phyloP scores from a whole-genome alignment of 1,140 invertebrate genomes.

The Periplaneta americana region DNA sequence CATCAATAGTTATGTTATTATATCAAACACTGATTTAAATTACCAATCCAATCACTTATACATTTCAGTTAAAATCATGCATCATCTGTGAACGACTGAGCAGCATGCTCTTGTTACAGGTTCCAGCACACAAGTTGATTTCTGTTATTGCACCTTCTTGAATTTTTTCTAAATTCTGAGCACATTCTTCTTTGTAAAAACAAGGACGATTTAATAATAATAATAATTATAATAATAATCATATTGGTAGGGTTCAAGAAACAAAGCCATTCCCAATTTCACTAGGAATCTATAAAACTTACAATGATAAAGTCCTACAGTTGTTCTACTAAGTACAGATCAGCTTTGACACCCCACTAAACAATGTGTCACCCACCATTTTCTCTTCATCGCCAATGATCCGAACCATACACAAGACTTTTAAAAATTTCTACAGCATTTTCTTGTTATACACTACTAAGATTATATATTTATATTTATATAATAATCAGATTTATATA shows the following conservation, averaged over 20 bases:
- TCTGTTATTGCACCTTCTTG: neutral
- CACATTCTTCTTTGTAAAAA: neutral
- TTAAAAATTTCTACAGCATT: conserved; percentile 12
- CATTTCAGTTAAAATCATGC: neutral
- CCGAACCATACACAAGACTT: neutral
- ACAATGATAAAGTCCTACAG: neutral
- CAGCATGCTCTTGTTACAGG: neutral
- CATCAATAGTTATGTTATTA: neutral
- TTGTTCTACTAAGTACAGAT: conserved; percentile 6
- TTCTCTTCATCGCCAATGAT: neutral
- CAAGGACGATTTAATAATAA: neutral
- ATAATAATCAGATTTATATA: conserved; percentile 12
- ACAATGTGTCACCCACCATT: neutral
- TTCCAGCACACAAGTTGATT: neutral
- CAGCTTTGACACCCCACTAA: neutral
- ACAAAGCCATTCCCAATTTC: neutral
- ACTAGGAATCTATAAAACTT: neutral
- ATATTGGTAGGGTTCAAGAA: neutral
- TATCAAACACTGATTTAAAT: neutral
- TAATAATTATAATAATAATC: neutral
- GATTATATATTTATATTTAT: conserved; percentile 10
- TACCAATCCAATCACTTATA: neutral
- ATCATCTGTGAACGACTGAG: neutral
- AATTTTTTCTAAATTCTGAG: neutral
- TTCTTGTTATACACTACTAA: neutral